Base-by-base conservation (phyloP, 1,140 invertebrate species). In the Cylas formicarius region DNA sequence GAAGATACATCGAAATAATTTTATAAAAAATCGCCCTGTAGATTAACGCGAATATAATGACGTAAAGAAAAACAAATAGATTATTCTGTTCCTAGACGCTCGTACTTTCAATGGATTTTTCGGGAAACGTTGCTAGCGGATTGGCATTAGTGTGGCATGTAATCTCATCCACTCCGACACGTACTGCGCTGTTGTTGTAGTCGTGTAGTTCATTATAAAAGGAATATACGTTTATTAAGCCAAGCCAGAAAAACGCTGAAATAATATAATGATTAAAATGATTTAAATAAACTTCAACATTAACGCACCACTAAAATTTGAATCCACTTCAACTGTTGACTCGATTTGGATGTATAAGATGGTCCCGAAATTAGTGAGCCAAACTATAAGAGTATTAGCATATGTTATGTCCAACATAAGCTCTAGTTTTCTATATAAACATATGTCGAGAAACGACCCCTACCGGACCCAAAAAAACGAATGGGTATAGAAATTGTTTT, bases 31-130 rank as follows among this genome's bases (percentile, higher is more conserved):
- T n/a, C n/a, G n/a, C n/a, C n/a, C n/a, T n/a, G n/a, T n/a, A n/a
- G n/a, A n/a, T n/a, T n/a, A n/a, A n/a, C n/a, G n/a, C n/a, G n/a
- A n/a, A n/a, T n/a, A n/a, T n/a, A n/a, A n/a, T n/a, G n/a, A n/a
- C n/a, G n/a, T n/a, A n/a, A n/a, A n/a, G n/a, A n/a, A n/a, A n/a
- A n/a, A n/a, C n/a, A n/a, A n/a, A n/a, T n/a, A n/a, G n/a, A n/a
- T n/a, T n/a, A n/a, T n/a, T n/a, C 18, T 4, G 21, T 2, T 26
- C 32, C 38, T 37, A 48, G 1, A 48, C 46, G 3, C 29, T 42
- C 2, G 46, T 48, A 14, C 39, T 48, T 31, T 48, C 46, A 10
- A 48, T n/a, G 23, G 39, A n/a, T 28, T 43, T 48, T 37, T 48
- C 46, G 13, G 46, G 46, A 27, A 48, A 48, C 7, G 46, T 17